Percentiles rank a stretch among this genome's conserved stretches.
These are phyloP conservation scores for Cheilosia pagana DNA, from an alignment of 2,888 invertebrate species.

Conservation along the genomic window DNA sequence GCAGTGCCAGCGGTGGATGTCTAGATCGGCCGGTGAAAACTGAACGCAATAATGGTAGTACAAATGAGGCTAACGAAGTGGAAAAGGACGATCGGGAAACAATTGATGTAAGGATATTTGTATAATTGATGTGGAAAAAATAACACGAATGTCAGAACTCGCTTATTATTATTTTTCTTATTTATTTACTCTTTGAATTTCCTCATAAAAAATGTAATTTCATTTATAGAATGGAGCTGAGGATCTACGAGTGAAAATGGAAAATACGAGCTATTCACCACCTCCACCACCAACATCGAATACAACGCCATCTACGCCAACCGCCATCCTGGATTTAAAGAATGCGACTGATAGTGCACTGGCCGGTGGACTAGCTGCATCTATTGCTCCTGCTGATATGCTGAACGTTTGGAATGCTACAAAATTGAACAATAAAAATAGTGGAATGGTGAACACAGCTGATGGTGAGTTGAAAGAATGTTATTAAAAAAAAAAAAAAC, in stretches of 20 bases:
- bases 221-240: constrained; percentile 83
- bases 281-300: constrained; percentile 86
- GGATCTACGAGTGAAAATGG: constrained; percentile 90
- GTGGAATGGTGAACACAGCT: constrained; percentile 92
- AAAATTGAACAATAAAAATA: constrained; percentile 87
- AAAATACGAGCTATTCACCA: constrained; percentile 85
- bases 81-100: constrained; percentile 83
- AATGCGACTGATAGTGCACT: constrained; percentile 80
- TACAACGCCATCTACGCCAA: constrained; percentile 85
- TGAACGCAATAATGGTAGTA: constrained; percentile 83
- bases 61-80: constrained; percentile 83
- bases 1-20: constrained; percentile 76
- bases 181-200: neutral
- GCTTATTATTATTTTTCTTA: neutral
- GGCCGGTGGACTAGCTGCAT: constrained; percentile 82
- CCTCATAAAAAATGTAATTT: constrained; percentile 12
- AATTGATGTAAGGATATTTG: constrained; percentile 80
- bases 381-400: constrained; percentile 85
- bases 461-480: constrained; percentile 86
- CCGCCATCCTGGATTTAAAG: constrained; percentile 82
- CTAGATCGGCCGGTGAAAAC: constrained; percentile 81
- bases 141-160: neutral
- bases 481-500: neutral
- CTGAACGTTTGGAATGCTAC: constrained; percentile 86
- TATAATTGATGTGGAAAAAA: constrained; percentile 1